Conservation (phyloP, 2,797 vertebrate genomes). For the Enteromius treurensis region DNA sequence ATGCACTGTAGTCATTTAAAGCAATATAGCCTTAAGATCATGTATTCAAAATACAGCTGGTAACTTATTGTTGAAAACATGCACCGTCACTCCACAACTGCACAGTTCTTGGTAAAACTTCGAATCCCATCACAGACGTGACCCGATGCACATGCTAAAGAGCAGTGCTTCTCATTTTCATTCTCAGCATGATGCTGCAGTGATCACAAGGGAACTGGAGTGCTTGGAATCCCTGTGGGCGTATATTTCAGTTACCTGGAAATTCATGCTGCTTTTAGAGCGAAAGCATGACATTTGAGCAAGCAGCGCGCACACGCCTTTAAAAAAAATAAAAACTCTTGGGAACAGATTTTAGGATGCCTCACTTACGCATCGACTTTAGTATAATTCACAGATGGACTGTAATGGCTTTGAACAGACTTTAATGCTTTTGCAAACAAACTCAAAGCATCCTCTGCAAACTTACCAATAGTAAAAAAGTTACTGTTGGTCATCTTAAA, state of each 20-base stretch:
- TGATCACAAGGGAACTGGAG: conserved; percentile 9
- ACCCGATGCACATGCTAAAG: conserved; percentile 17
- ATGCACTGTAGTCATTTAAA: neutral
- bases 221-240: neutral
- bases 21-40: neutral
- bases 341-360: neutral
- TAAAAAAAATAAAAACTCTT: neutral
- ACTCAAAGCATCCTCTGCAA: conserved; percentile 1
- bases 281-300: conserved; percentile 14
- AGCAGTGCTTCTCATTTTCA: conserved; percentile 37
- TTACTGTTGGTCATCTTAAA: neutral
- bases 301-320: neutral
- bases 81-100: neutral
- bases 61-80: neutral
- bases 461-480: neutral
- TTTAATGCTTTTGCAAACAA: neutral
- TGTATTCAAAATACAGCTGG: neutral
- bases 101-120: neutral
- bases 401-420: neutral
- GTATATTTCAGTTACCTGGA: conserved; percentile 23
- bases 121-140: conserved; percentile 14
- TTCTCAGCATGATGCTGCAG: conserved; percentile 32
- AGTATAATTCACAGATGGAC: no score
- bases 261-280: conserved; percentile 24
- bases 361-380: neutral